phyloP scores from a whole-genome alignment of 2,797 vertebrate species.

The Acanthurus lineatus region DNA sequence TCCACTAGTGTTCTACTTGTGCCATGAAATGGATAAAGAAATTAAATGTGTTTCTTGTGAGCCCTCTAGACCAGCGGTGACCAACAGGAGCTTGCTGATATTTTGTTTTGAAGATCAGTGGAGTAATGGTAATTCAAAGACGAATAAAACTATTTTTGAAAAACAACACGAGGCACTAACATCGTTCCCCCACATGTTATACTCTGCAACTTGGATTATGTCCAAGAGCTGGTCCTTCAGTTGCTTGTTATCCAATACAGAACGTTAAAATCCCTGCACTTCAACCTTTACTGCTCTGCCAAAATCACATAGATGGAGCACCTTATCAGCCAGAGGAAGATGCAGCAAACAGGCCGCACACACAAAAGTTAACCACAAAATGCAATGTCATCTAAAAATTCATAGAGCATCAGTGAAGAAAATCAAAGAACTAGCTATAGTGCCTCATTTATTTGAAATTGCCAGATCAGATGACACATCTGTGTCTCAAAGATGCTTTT shows the following conservation, averaged over 20 bases:
- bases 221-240: slow-evolving; percentile 11
- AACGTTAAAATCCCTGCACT: slow-evolving; percentile 14
- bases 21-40: neutral
- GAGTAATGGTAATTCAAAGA: neutral
- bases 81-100: too few relatives aligned
- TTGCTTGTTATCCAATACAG: slow-evolving; percentile 25
- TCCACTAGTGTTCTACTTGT: neutral
- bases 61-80: neutral
- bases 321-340: neutral
- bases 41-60: neutral
- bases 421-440: too few relatives aligned
- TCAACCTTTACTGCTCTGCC: slow-evolving; percentile 48
- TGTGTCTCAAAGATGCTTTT: too few relatives aligned
- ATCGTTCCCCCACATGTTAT: neutral
- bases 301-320: slow-evolving; percentile 25
- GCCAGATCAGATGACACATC: too few relatives aligned
- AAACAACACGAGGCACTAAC: neutral
- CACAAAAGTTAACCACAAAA: too few relatives aligned
- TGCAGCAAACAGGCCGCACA: neutral
- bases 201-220: neutral
- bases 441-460: too few relatives aligned
- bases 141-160: neutral
- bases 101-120: neutral
- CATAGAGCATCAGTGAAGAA: too few relatives aligned
- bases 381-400: too few relatives aligned